Percentiles rank a stretch among this genome's conserved stretches.
phyloP scores from a whole-genome alignment of 2,888 invertebrate genomes.

The Nasonia oneida region DNA sequence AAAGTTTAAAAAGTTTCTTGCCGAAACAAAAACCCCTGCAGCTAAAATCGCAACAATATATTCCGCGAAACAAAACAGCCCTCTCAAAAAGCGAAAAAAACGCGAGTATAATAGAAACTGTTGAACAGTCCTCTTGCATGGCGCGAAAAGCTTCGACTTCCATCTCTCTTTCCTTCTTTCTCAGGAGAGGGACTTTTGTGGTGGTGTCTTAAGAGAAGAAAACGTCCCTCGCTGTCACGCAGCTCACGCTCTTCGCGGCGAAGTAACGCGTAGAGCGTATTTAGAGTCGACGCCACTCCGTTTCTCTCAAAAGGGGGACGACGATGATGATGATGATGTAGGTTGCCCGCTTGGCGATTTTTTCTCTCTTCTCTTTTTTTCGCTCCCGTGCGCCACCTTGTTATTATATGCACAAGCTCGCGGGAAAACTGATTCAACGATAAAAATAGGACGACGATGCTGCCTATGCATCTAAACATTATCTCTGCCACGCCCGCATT shows the following conservation, averaged over 20 bases:
- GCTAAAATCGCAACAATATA: neutral
- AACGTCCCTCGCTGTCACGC: neutral
- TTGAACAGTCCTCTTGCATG: neutral
- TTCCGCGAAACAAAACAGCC: neutral
- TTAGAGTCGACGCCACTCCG: neutral
- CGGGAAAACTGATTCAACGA: constrained; percentile 40
- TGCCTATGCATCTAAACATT: constrained; percentile 17
- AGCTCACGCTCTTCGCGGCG: neutral
- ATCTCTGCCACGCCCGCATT: neutral
- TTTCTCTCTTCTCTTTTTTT: constrained; percentile 18
- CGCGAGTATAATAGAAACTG: no score
- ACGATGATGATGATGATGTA: constrained; percentile 18
- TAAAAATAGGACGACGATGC: constrained; percentile 40
- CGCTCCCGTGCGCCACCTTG: neutral
- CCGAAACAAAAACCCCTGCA: neutral
- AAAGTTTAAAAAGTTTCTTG: no score
- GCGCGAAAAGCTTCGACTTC: constrained; percentile 6
- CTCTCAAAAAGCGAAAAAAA: neutral
- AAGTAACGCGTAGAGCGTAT: neutral
- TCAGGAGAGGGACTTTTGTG: neutral
- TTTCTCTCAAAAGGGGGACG: neutral
- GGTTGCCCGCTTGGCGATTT: neutral
- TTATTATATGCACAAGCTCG: neutral
- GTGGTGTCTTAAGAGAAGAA: neutral
- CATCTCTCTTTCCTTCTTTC: neutral